Base-by-base conservation (phyloP, 2,888 invertebrate species). In the Amiota communis region DNA sequence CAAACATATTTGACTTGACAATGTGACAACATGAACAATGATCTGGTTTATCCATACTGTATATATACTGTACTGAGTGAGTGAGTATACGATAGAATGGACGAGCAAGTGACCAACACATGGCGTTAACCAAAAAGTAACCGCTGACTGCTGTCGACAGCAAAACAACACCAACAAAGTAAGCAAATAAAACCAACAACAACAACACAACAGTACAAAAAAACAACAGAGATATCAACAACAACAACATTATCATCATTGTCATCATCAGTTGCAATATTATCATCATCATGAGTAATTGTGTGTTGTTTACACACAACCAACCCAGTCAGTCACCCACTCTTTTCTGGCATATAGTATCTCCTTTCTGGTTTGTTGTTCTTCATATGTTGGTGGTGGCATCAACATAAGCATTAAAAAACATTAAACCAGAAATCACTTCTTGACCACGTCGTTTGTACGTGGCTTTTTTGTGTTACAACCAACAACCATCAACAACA, bases 351-450 rank as follows among this genome's bases (percentile, higher is more conserved):
- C 12, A 12, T 53, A 0, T 4, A 8, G 4, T 53, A n/a, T 53
- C 53, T n/a, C 10, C 12, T 11, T 36, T 13, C 63, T 23, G 13
- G 49, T 59, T 11, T 12, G 36, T 63, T 13, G 46, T 46, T 46
- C n/a, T 46, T 63, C 13, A 8, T 59, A 20, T 59, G 23, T 23
- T 23, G 23, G 23, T 23, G 23, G 10, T 20, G 11, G 74, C 53
- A 79, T 86, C 82, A 84, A 85, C 86, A 85, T 84, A 86, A 84
- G 83, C 83, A 86, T 85, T 86, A 85, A 82, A 82, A 84, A 86
- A 83, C 85, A 86, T 86, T 82, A 86, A 83, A 84, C 86, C 84
- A 77, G 83, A 86, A 86, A 86, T 84, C 86, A 81, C 85, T 85
- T 82, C 81, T 64, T 76, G 78, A 80, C 87, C 84, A 81, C 83